Evolutionary conservation across 2,888 invertebrate species (phyloP), one percentile per base, ranked within the genome.

Genomic region (Hofmannophila pseudospretella): DNA sequence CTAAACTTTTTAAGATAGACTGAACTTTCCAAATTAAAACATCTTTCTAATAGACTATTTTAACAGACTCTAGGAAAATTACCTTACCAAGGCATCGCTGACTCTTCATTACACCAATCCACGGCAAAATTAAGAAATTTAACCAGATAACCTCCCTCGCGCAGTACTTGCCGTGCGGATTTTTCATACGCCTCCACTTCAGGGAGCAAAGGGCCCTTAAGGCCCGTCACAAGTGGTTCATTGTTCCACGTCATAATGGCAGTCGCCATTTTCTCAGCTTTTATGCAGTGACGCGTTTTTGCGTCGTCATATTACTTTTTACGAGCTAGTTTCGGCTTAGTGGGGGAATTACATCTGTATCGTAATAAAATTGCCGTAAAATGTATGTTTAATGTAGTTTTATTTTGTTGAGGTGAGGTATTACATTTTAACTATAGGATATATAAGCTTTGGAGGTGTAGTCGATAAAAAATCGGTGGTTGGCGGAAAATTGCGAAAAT

Each of bases 211-310:
- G 27, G 11, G 27, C 10, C 2, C 27, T 27, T 7, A 4, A 11
- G 27, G 11, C 7, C n/a, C 11, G 27, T 10, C 27, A 7, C 45
- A 47, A 67, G 67, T 48, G 54, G 47, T 51, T 52, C 67, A 67
- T 69, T 68, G 68, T 70, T 68, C 68, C 61, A 62, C 49, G 45
- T 46, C 42, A 65, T 62, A 64, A 63, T 63, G 62, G 57, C 47
- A 41, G 41, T 42, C 57, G 57, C 58, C 58, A 57, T 60, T 61
- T 61, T 58, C 53, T 51, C 32, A 13, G 32, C 34, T 34, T 34
- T 37, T 37, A 32, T 32, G 37, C 39, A 49, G 42, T 45, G 41
- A 45, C 51, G 41, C 48, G 48, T 56, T 63, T 58, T 54, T 60
- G 48, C 47, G 36, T 10, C 23, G 23, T 16, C 35, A 46, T 59